Evolutionary conservation across 2,113 vertebrate species (phyloP).

Genomic region (Hippocampus mohnikei): DNA sequence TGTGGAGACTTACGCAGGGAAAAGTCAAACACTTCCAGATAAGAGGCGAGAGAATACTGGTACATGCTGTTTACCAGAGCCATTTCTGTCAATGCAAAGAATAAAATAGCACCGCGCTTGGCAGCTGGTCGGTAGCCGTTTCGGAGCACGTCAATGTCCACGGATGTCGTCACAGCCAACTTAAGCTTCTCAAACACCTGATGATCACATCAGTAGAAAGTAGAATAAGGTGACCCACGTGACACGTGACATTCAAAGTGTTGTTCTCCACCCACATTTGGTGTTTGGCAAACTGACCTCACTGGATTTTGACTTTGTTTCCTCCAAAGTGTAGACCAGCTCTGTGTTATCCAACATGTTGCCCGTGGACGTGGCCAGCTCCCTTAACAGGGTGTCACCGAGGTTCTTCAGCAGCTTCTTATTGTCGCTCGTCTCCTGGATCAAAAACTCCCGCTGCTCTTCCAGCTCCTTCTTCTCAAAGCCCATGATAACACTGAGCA

Average conservation of each 20-base stretch:
- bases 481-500: constrained; percentile 88
- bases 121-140: constrained; percentile 91
- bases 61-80: constrained; percentile 93
- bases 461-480: constrained; percentile 87
- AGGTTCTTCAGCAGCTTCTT: constrained; percentile 89
- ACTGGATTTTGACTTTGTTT: constrained; percentile 87
- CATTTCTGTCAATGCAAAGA: constrained; percentile 94
- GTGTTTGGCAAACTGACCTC: constrained; percentile 74
- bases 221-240: neutral
- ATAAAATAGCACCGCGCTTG: constrained; percentile 86
- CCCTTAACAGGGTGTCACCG: constrained; percentile 87
- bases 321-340: constrained; percentile 85
- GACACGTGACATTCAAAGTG: neutral
- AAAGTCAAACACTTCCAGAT: constrained; percentile 85
- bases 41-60: constrained; percentile 89
- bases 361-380: constrained; percentile 87
- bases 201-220: constrained; percentile 14
- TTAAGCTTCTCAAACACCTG: constrained; percentile 91
- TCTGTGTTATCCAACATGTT: constrained; percentile 97
- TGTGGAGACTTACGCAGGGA: constrained; percentile 85
- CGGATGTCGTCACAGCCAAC: constrained; percentile 79
- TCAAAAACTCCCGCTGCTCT: constrained; percentile 85
- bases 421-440: constrained; percentile 91
- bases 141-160: constrained; percentile 84
- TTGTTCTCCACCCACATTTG: neutral